phyloP scores from a whole-genome alignment of 2,888 invertebrate genomes.

The Ophion slaviceki region DNA sequence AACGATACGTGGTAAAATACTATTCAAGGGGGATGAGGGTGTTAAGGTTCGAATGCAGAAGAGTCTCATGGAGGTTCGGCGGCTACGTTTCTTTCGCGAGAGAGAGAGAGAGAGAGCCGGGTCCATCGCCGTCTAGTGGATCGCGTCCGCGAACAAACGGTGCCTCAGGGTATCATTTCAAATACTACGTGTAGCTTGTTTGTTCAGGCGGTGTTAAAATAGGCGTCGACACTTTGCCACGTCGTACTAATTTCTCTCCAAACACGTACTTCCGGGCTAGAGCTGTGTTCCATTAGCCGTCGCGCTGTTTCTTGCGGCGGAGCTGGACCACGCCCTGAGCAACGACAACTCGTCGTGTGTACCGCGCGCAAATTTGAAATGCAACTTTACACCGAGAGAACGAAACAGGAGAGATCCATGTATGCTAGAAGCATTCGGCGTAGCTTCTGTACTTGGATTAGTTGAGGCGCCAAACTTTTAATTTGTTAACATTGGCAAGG shows the following conservation, averaged over 20 bases:
- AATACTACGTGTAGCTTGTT: neutral
- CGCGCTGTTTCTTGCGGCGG: slow-evolving; percentile 15
- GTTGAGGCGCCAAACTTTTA: slow-evolving; percentile 38
- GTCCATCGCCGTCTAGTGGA: too few species aligned
- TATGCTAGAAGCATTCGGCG: neutral
- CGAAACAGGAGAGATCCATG: neutral
- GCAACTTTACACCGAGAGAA: slow-evolving; percentile 4
- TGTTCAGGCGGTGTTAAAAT: slow-evolving; percentile 14
- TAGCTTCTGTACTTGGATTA: slow-evolving; percentile 23
- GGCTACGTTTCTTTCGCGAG: too few species aligned
- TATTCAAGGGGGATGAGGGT: too few species aligned
- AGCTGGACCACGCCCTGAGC: neutral
- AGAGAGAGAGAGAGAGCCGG: too few species aligned
- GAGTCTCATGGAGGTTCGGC: too few species aligned
- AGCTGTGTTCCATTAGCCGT: neutral
- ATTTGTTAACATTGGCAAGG: slow-evolving; percentile 31
- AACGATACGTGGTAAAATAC: too few species aligned
- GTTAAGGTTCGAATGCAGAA: too few species aligned
- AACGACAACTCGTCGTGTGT: slow-evolving; percentile 39
- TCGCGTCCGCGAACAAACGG: too few species aligned
- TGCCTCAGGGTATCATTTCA: too few species aligned
- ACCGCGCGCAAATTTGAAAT: slow-evolving; percentile 42
- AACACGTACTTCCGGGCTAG: slow-evolving; percentile 2
- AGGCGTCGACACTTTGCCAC: slow-evolving; percentile 2
- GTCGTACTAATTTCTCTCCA: slow-evolving; percentile 29